Conservation (phyloP, 2,888 invertebrate genomes). For the Aethes cnicana region DNA sequence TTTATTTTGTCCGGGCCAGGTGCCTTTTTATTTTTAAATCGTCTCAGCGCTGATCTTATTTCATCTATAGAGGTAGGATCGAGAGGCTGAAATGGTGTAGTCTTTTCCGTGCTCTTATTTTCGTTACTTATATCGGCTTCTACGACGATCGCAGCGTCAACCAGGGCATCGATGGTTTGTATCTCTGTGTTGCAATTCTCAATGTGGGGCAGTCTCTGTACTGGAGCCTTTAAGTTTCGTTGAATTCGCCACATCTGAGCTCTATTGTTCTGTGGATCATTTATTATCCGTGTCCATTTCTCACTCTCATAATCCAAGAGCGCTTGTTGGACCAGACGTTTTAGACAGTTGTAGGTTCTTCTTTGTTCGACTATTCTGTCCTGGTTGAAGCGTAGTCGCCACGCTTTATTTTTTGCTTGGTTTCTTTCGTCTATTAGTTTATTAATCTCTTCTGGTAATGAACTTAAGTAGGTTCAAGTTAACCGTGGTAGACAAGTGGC, state of each 20-base stretch:
- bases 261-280: slow-evolving; percentile 11
- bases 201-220: too few relatives aligned
- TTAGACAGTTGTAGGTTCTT: slow-evolving; percentile 5
- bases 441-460: too few relatives aligned
- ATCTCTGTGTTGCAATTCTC: slow-evolving; percentile 7
- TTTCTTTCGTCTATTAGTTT: too few relatives aligned
- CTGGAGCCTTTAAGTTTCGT: too few relatives aligned
- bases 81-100: slow-evolving; percentile 18
- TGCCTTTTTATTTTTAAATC: slow-evolving; percentile 25
- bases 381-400: too few relatives aligned
- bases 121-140: slow-evolving; percentile 1
- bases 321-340: slow-evolving; percentile 1
- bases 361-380: slow-evolving; percentile 1
- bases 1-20: slow-evolving; percentile 27
- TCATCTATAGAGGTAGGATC: slow-evolving; percentile 14
- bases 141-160: slow-evolving; percentile 13
- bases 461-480: too few relatives aligned
- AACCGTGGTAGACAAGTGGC: too few relatives aligned
- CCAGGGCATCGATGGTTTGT: slow-evolving; percentile 14
- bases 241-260: slow-evolving; percentile 14
- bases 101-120: neutral
- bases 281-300: slow-evolving; percentile 4
- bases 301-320: neutral
- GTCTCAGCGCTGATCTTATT: too few relatives aligned
- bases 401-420: too few relatives aligned